A percentile compares a stretch with the other conserved stretches of the same genome.
These are phyloP conservation scores for Heterodera schachtii DNA, from an alignment of 1,140 invertebrate genomes.

Conservation along the genomic window DNA sequence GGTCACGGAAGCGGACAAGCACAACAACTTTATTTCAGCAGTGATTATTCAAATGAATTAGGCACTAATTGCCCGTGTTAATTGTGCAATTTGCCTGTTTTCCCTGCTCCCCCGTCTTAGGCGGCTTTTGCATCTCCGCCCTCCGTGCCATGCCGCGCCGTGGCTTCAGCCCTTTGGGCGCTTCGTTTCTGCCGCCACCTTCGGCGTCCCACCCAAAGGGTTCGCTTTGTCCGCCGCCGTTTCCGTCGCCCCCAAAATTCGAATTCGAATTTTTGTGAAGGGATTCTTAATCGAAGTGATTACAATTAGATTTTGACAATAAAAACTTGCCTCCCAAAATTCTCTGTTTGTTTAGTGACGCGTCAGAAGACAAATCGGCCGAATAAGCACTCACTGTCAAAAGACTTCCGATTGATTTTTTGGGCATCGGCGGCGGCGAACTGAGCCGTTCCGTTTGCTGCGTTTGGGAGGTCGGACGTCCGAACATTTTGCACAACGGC, in stretches of 20 bases:
- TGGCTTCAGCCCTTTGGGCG: conserved; percentile 2
- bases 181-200: not conserved
- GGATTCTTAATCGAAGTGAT: too few relatives aligned
- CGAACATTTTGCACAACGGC: not conserved
- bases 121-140: conserved; percentile 23
- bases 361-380: conserved; percentile 37
- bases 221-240: not conserved
- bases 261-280: not conserved
- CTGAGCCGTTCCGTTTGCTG: conserved; percentile 12
- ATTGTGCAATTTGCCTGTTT: conserved; percentile 6
- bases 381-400: conserved; percentile 35
- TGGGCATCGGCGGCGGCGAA: conserved; percentile 5
- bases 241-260: conserved; percentile 16
- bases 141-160: conserved; percentile 16
- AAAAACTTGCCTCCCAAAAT: not conserved
- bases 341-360: conserved; percentile 8
- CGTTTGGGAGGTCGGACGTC: not conserved
- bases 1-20: conserved; percentile 21
- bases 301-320: not conserved
- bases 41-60: too few relatives aligned
- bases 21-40: not conserved
- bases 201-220: not conserved
- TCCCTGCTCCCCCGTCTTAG: not conserved
- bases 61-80: not conserved
- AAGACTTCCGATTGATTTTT: not conserved